Evolutionary conservation across 2,888 invertebrate genomes (phyloP).

Genomic region (Cheilosia vulpina): DNA sequence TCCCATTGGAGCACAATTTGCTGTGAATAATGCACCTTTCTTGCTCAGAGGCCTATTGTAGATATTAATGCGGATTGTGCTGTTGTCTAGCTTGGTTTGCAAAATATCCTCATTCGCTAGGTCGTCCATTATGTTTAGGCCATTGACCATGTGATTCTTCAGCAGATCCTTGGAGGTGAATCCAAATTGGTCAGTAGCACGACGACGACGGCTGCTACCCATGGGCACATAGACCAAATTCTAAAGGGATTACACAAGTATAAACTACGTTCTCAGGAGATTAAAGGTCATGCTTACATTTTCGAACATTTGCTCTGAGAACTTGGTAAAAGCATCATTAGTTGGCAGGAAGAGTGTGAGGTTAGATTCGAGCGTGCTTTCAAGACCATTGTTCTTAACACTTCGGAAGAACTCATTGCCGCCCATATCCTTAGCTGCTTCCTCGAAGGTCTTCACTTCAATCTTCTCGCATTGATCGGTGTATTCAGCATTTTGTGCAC

Average conservation of each 20-base stretch:
- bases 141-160: conserved; percentile 86
- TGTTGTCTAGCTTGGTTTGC: conserved; percentile 80
- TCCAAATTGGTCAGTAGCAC: conserved; percentile 70
- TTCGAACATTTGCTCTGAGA: conserved; percentile 85
- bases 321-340: conserved; percentile 86
- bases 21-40: conserved; percentile 84
- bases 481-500: conserved; percentile 82
- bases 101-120: conserved; percentile 85
- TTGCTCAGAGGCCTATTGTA: conserved; percentile 79
- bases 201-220: conserved; percentile 75
- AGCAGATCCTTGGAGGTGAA: conserved; percentile 84
- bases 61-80: conserved; percentile 82
- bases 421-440: conserved; percentile 85
- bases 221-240: conserved; percentile 83
- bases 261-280: background rate
- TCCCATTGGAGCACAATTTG: conserved; percentile 87
- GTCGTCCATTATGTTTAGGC: conserved; percentile 85
- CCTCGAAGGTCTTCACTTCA: conserved; percentile 85
- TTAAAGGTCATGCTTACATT: conserved; percentile 81
- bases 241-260: conserved; percentile 78
- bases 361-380: conserved; percentile 84
- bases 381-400: conserved; percentile 84
- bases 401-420: conserved; percentile 86
- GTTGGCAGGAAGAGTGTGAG: conserved; percentile 87
- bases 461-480: conserved; percentile 85